Evolutionary conservation across 2,797 vertebrate species (phyloP).

Genomic region (Rhincodon typus): DNA sequence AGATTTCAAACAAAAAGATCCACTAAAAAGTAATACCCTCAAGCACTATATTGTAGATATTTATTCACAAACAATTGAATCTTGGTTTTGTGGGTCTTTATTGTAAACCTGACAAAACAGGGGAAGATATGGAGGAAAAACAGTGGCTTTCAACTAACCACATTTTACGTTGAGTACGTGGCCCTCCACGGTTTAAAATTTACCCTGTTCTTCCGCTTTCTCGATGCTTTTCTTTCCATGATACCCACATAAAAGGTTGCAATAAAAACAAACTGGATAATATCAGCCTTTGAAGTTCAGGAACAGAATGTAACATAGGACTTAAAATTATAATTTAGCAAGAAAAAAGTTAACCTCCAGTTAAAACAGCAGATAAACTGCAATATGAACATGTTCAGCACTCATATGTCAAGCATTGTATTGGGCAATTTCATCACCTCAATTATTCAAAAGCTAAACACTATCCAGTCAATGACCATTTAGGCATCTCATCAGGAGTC

Average conservation of each 20-base stretch:
- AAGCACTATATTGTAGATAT: background rate
- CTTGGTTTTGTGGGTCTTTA: background rate
- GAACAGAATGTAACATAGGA: background rate
- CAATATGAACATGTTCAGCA: background rate
- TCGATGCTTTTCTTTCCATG: background rate
- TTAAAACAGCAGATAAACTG: background rate
- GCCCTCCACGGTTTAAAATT: background rate
- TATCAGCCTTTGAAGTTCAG: background rate
- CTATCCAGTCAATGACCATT: background rate
- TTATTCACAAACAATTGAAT: background rate
- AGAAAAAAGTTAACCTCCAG: background rate
- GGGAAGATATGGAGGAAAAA: background rate
- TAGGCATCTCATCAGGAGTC: background rate
- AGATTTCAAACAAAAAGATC: background rate
- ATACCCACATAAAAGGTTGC: background rate
- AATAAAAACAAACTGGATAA: background rate
- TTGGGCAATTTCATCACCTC: background rate
- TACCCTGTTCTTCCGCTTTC: background rate
- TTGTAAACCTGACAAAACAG: background rate
- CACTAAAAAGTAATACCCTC: slow-evolving; percentile 6
- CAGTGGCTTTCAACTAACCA: background rate
- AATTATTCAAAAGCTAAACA: background rate
- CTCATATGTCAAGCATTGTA: background rate
- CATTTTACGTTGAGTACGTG: background rate
- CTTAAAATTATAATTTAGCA: background rate